phyloP scores from a whole-genome alignment of 2,888 invertebrate genomes.

The Scaptomyza reducta region DNA sequence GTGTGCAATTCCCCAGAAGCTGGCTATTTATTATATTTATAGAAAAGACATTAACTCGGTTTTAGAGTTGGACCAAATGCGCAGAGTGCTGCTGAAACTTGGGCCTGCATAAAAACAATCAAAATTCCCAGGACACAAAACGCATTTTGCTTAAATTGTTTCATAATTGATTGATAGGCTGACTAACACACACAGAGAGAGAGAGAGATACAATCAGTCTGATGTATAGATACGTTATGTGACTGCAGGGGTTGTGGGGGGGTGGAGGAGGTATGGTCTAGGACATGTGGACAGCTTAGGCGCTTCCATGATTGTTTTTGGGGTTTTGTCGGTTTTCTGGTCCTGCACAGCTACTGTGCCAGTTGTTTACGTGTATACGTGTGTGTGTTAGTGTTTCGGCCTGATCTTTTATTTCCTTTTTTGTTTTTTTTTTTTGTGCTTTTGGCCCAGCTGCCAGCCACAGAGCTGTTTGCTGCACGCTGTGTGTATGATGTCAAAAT shows the following conservation, averaged over 20 bases:
- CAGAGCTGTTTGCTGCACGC: slow-evolving; percentile 44
- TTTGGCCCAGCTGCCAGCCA: slow-evolving; percentile 61
- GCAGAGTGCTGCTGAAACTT: too few relatives aligned
- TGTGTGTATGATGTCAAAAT: slow-evolving; percentile 68
- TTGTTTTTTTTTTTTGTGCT: slow-evolving; percentile 33
- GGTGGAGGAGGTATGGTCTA: background rate
- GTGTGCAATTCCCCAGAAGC: slow-evolving; percentile 40
- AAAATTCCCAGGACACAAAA: slow-evolving; percentile 55
- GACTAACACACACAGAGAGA: slow-evolving; percentile 2
- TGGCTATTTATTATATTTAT: slow-evolving; percentile 63
- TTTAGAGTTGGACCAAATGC: slow-evolving; percentile 36
- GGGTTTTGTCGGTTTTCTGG: slow-evolving; percentile 6
- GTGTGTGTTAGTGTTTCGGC: background rate
- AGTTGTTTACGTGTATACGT: slow-evolving; percentile 1
- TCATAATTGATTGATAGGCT: slow-evolving; percentile 76
- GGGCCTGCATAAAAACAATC: slow-evolving; percentile 50
- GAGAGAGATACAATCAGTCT: slow-evolving; percentile 39
- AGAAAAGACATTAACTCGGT: slow-evolving; percentile 69
- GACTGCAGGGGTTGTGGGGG: background rate
- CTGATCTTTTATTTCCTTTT: background rate
- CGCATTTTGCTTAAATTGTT: slow-evolving; percentile 74
- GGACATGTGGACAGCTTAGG: slow-evolving; percentile 43
- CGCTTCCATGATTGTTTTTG: slow-evolving; percentile 37
- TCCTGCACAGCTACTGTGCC: slow-evolving; percentile 3
- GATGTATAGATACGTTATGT: slow-evolving; percentile 17